These are phyloP conservation scores for Sinotaia quadrata DNA, from an alignment of 2,888 invertebrate genomes.

Conservation along the genomic window DNA sequence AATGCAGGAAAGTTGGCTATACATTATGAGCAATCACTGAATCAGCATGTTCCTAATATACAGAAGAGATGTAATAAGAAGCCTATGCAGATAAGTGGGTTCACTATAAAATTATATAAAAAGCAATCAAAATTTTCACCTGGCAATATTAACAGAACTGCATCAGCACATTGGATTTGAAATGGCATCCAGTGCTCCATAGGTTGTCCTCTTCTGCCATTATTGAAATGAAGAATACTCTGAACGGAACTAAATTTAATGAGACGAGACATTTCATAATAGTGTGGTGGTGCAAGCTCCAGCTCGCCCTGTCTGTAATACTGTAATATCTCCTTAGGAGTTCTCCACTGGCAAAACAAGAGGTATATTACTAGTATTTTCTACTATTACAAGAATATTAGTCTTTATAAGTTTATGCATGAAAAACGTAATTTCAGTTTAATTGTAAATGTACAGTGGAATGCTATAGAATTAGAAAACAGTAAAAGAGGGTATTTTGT, in stretches of 20 bases:
- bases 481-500: too few species aligned
- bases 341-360: slow-evolving; percentile 42
- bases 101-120: too few species aligned
- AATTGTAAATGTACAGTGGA: too few species aligned
- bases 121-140: slow-evolving; percentile 66
- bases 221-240: slow-evolving; percentile 76
- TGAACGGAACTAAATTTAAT: slow-evolving; percentile 76
- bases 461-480: too few species aligned
- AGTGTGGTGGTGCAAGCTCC: slow-evolving; percentile 82
- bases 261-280: slow-evolving; percentile 82
- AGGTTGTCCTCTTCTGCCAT: slow-evolving; percentile 76
- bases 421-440: too few species aligned
- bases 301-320: slow-evolving; percentile 50
- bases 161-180: slow-evolving; percentile 73
- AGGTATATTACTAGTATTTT: too few species aligned
- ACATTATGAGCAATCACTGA: background rate
- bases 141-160: slow-evolving; percentile 37
- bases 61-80: too few species aligned
- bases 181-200: slow-evolving; percentile 77
- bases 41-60: too few species aligned
- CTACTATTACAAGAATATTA: too few species aligned
- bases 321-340: slow-evolving; percentile 26
- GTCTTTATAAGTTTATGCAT: too few species aligned
- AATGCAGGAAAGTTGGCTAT: background rate
- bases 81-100: too few species aligned